Conservation (phyloP, 2,888 invertebrate species). For the Thymelicus sylvestris region DNA sequence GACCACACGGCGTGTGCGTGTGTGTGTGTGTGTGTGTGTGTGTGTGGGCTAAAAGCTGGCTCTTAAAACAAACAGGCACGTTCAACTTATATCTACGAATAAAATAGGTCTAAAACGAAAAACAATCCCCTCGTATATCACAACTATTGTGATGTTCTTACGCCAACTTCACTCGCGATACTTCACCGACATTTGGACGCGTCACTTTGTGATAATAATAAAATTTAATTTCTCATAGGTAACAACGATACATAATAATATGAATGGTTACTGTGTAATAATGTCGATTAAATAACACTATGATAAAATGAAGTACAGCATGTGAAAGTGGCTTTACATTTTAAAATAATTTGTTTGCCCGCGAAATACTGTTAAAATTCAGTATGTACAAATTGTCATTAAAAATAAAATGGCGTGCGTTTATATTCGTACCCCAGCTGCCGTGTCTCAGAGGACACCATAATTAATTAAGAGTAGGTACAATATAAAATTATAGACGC, state of each 20-base stretch:
- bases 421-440: conserved; percentile 55
- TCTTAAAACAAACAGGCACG: conserved; percentile 67
- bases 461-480: conserved; percentile 38
- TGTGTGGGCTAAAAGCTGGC: conserved; percentile 36
- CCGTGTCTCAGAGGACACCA: conserved; percentile 46
- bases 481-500: conserved; percentile 53
- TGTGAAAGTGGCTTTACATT: conserved; percentile 28
- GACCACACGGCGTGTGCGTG: not conserved
- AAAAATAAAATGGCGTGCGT: conserved; percentile 28
- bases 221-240: not conserved
- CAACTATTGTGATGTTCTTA: conserved; percentile 70
- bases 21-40: not conserved
- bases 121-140: conserved; percentile 69
- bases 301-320: conserved; percentile 9
- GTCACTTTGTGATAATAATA: conserved; percentile 8
- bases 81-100: conserved; percentile 66
- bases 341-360: conserved; percentile 36
- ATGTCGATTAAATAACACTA: not conserved
- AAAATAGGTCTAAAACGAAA: conserved; percentile 64
- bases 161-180: conserved; percentile 27
- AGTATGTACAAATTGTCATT: conserved; percentile 27
- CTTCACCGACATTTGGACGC: not conserved
- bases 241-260: not conserved
- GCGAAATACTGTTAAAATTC: conserved; percentile 40
- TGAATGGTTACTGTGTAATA: not conserved